Evolutionary conservation across 2,113 vertebrate genomes (phyloP).

Genomic region (Ciconia stormi): DNA sequence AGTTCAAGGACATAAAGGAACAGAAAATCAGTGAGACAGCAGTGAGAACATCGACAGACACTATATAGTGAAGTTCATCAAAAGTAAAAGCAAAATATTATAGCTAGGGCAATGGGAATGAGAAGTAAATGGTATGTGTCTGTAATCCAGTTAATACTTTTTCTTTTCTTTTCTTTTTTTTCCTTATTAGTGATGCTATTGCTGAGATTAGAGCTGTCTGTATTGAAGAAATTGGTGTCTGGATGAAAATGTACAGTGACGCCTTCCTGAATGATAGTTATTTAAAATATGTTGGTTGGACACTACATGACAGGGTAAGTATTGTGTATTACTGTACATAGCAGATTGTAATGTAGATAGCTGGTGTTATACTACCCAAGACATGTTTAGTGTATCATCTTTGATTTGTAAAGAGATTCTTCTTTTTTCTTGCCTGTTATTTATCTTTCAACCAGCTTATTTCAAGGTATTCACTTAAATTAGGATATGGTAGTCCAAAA

Average conservation of each 20-base stretch:
- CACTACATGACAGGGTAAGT: conserved; percentile 95
- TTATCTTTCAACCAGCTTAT: not conserved
- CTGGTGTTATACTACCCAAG: not conserved
- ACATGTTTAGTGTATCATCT: not conserved
- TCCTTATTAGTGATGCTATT: conserved; percentile 87
- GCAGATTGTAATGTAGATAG: not conserved
- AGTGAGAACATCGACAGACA: not conserved
- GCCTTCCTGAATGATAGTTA: conserved; percentile 99
- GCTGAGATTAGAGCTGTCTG: conserved; percentile 98
- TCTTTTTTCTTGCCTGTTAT: not conserved
- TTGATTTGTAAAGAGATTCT: not conserved
- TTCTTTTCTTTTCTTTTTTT: not conserved
- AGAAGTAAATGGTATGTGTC: not conserved
- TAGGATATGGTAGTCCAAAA: not conserved
- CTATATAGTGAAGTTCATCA: not conserved
- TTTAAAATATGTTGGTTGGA: conserved; percentile 98
- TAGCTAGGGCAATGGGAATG: not conserved
- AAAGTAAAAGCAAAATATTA: not conserved
- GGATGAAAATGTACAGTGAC: conserved; percentile 99
- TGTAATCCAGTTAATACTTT: not conserved
- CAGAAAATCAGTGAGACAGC: not conserved
- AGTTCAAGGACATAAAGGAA: not conserved
- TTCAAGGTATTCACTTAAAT: not conserved
- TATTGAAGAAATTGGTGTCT: conserved; percentile 98
- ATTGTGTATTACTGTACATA: not conserved